phyloP scores from a whole-genome alignment of 2,113 vertebrate genomes.

The Neodon shergylaensis region DNA sequence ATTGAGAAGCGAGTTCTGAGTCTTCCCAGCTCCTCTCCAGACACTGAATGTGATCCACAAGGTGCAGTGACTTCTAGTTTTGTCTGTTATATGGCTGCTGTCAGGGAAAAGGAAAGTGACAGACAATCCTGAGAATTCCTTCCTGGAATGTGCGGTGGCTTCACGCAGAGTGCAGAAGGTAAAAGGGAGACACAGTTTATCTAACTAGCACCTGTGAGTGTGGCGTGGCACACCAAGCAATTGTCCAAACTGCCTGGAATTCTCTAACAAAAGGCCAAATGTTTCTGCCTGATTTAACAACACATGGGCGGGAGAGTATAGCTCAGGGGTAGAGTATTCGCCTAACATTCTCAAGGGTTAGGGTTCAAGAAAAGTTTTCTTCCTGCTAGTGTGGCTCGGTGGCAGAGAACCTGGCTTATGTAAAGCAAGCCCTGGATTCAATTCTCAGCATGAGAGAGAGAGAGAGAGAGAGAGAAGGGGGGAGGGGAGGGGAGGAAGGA shows the following conservation, averaged over 20 bases:
- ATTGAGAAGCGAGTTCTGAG: neutral
- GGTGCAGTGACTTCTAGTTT: neutral
- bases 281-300: slow-evolving; percentile 13
- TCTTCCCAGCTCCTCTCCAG: neutral
- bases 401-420: neutral
- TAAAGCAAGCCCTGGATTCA: neutral
- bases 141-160: neutral
- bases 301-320: too few species aligned
- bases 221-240: neutral
- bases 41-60: neutral
- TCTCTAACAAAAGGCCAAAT: neutral
- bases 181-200: neutral
- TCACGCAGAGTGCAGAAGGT: neutral
- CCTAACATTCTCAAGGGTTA: neutral
- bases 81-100: neutral
- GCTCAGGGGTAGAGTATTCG: neutral
- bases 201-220: neutral
- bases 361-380: neutral
- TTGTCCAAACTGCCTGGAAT: neutral
- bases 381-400: neutral
- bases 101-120: neutral
- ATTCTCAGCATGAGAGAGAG: neutral
- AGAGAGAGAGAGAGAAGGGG: neutral
- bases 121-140: neutral
- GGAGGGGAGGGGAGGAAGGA: too few species aligned